phyloP scores from a whole-genome alignment of 2,888 invertebrate species.

The Corythucha ciliata region DNA sequence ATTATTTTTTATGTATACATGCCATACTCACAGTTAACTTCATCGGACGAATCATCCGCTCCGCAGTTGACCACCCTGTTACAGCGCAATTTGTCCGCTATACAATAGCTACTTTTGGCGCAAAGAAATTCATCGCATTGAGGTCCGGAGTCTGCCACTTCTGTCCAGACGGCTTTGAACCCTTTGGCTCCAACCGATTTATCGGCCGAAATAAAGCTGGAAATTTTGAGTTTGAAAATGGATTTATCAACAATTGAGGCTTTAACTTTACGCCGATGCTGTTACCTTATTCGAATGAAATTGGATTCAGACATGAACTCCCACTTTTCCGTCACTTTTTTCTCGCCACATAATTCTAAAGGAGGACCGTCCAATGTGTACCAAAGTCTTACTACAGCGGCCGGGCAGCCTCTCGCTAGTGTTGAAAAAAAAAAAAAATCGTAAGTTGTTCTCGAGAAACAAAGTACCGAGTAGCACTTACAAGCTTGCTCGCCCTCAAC shows the following conservation, averaged over 20 bases:
- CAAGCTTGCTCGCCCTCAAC: slow-evolving; percentile 87
- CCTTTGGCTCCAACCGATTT: slow-evolving; percentile 90
- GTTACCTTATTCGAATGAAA: slow-evolving; percentile 76
- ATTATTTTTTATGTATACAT: no score
- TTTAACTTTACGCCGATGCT: background rate
- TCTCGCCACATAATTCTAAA: slow-evolving; percentile 82
- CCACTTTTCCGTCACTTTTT: slow-evolving; percentile 62
- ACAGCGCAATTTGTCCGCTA: slow-evolving; percentile 65
- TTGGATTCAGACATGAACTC: slow-evolving; percentile 79
- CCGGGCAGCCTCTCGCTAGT: slow-evolving; percentile 77
- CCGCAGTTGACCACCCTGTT: slow-evolving; percentile 80
- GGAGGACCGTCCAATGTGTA: slow-evolving; percentile 70
- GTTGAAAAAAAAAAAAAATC: slow-evolving; percentile 15
- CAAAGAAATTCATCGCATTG: slow-evolving; percentile 63
- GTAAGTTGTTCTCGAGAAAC: slow-evolving; percentile 15
- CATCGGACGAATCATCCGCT: slow-evolving; percentile 60
- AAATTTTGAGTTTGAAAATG: slow-evolving; percentile 4
- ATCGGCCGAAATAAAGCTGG: slow-evolving; percentile 86
- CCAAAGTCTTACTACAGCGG: slow-evolving; percentile 84
- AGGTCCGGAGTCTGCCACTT: slow-evolving; percentile 51
- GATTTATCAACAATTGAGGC: background rate
- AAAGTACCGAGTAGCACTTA: slow-evolving; percentile 42
- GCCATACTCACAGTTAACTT: slow-evolving; percentile 66
- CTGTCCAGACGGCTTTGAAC: slow-evolving; percentile 91
- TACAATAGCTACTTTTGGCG: slow-evolving; percentile 63